These are phyloP conservation scores for Alca torda DNA, from an alignment of 2,797 vertebrate species.

Conservation along the genomic window DNA sequence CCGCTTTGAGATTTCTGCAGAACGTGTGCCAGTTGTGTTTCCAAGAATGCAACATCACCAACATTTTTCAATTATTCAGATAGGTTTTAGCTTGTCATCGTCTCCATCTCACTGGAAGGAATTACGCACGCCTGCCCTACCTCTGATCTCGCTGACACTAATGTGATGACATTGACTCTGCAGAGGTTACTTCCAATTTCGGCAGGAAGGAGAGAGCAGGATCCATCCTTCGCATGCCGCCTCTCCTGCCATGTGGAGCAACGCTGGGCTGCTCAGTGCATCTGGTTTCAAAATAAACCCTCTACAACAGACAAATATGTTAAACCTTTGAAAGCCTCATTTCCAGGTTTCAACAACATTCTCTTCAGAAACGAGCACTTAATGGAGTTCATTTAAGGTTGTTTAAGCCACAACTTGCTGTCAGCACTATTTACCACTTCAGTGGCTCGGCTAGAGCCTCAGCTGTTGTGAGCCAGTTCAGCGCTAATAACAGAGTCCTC, in stretches of 20 bases:
- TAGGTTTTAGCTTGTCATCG: slow-evolving; percentile 45
- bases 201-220: background rate
- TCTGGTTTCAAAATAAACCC: slow-evolving; percentile 63
- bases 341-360: slow-evolving; percentile 72
- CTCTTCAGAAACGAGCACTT: slow-evolving; percentile 61
- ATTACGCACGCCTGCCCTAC: background rate
- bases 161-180: slow-evolving; percentile 27
- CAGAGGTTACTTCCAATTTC: slow-evolving; percentile 1
- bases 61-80: slow-evolving; percentile 50
- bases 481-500: slow-evolving; percentile 39
- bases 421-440: slow-evolving; percentile 71
- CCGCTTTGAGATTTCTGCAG: background rate
- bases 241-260: slow-evolving; percentile 41
- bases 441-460: slow-evolving; percentile 62
- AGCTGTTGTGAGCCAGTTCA: slow-evolving; percentile 56
- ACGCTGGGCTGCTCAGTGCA: slow-evolving; percentile 9
- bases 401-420: slow-evolving; percentile 66
- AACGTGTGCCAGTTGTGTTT: slow-evolving; percentile 45
- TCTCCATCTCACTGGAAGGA: slow-evolving; percentile 15
- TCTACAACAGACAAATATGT: slow-evolving; percentile 56
- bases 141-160: background rate
- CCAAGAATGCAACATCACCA: slow-evolving; percentile 39
- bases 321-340: slow-evolving; percentile 64
- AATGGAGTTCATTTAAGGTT: slow-evolving; percentile 71
- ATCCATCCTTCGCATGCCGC: background rate